These are phyloP conservation scores for Porites divaricata DNA, from an alignment of 92 coral and sea anemone genomes.

Conservation along the genomic window DNA sequence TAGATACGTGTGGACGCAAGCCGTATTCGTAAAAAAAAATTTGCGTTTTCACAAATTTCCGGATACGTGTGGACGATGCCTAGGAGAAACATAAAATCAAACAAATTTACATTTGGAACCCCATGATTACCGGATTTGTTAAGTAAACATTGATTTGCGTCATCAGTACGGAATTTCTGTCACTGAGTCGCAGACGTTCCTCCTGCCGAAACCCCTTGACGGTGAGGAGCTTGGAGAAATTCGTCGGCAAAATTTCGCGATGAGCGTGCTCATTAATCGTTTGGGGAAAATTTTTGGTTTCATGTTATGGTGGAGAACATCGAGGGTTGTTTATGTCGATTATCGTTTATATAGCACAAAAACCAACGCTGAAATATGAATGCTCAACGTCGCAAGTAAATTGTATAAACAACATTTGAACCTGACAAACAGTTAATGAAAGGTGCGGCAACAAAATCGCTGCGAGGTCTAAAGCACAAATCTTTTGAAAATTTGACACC, in stretches of 20 bases:
- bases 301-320: not conserved
- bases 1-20: no score
- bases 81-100: no score
- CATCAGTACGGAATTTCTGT: no score
- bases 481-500: constrained; percentile 34
- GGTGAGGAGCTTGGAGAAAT: no score
- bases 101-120: no score
- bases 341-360: not conserved
- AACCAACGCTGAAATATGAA: constrained; percentile 9
- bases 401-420: constrained; percentile 9
- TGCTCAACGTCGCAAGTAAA: constrained; percentile 31
- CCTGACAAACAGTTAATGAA: not conserved
- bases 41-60: no score
- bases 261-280: constrained; percentile 1
- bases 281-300: not conserved
- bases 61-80: no score
- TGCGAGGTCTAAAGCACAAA: not conserved
- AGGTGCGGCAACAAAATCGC: constrained; percentile 36
- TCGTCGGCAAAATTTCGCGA: not conserved
- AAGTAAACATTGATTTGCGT: no score
- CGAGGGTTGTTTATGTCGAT: not conserved
- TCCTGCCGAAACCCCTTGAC: no score
- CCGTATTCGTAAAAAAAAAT: no score
- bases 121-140: no score
- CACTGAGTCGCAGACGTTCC: no score